Base-by-base conservation (phyloP, 1,140 invertebrate species). In the Lucilia cuprina region DNA sequence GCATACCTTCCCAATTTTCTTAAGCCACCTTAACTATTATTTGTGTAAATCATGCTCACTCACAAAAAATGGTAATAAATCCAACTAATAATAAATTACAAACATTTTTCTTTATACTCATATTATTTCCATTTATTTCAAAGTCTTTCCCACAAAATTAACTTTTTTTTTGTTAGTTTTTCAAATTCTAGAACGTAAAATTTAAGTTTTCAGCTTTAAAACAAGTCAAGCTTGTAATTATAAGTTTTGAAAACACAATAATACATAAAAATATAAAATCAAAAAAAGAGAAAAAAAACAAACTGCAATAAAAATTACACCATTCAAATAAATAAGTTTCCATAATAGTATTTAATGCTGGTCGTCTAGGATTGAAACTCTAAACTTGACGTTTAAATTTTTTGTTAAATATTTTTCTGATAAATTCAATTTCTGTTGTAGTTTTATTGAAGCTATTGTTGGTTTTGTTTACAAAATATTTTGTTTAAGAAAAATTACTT, bases 351-450 rank as follows among this genome's bases (percentile, higher is more conserved):
- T n/a, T n/a, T n/a, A n/a, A n/a, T n/a, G 55, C 3, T 17, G 13
- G 55, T n/a, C 65, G 9, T 70, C n/a, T n/a, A 70, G n/a, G 19
- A 70, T 70, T 70, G 65, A 70, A 70, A 70, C 5, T 70, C n/a
- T 70, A 70, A 70, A 70, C 65, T 70, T 70, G 65, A 70, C n/a
- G 65, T 70, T 70, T 70, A 70, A 21, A 21, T 21, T 55, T 70
- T 70, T n/a, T 70, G 65, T 5, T 60, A 14, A 14, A 14, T 10
- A 0, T 60, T 60, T 14, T 60, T 41, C 8, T 41, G 35, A 41
- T 41, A 3, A 41, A 5, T 41, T 41, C 55, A 60, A 70, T 70
- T 70, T 70, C 5, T n/a, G n/a, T n/a, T n/a, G n/a, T n/a, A n/a
- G n/a, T n/a, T n/a, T n/a, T n/a, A n/a, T n/a, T n/a, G n/a, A n/a